A percentile compares a stretch with the other conserved stretches of the same genome.
Conservation (phyloP, 2,113 vertebrate species). For the Taxidea taxus region DNA sequence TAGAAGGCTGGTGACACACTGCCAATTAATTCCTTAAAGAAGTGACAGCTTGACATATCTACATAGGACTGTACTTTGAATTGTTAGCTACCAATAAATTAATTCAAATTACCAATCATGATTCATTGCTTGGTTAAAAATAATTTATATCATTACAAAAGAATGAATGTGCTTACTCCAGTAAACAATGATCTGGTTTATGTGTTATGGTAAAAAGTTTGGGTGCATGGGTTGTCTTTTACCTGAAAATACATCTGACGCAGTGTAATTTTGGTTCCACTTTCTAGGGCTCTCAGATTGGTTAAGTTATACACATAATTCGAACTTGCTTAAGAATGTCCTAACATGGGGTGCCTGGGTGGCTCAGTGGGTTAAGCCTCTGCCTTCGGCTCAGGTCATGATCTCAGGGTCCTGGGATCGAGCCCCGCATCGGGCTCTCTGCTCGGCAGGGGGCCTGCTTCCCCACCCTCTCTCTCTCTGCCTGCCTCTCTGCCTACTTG, state of each 20-base stretch:
- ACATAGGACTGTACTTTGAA: neutral
- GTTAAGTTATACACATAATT: neutral
- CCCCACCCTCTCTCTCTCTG: no score
- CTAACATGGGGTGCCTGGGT: no score
- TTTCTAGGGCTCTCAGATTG: neutral
- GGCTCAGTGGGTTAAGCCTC: no score
- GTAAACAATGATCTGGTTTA: neutral
- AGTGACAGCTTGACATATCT: neutral
- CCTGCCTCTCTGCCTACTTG: no score
- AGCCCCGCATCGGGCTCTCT: no score
- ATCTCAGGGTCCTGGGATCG: no score
- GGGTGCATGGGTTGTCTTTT: neutral
- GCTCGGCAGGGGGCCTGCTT: no score
- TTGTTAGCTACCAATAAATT: neutral
- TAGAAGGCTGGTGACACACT: neutral
- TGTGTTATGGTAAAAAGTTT: neutral
- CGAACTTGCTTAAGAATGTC: neutral
- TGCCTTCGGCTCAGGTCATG: no score
- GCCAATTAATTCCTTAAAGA: neutral
- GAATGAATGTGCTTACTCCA: neutral
- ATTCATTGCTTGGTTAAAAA: neutral
- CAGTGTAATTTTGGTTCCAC: neutral
- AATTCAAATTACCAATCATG: neutral
- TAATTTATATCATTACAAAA: neutral
- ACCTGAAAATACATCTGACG: neutral